phyloP scores from a whole-genome alignment of 2,113 vertebrate species.

The Lepus europaeus region DNA sequence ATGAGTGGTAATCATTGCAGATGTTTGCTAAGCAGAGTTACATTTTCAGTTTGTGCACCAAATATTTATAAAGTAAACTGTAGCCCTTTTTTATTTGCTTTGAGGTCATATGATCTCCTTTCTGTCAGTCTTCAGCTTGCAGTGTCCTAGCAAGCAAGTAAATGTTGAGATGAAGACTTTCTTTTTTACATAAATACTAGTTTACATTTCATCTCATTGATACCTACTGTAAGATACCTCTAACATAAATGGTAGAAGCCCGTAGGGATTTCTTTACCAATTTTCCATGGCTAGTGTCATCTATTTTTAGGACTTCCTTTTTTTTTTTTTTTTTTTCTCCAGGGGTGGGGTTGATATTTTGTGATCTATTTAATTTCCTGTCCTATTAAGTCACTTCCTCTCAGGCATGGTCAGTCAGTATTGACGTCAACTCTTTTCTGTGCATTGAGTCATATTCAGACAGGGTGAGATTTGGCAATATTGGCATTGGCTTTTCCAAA shows the following conservation, averaged over 20 bases:
- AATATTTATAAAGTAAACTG: conserved; percentile 66
- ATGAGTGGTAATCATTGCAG: conserved; percentile 23
- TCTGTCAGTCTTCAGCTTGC: conserved; percentile 64
- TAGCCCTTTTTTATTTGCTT: conserved; percentile 59
- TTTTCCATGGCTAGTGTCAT: background rate
- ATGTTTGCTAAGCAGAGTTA: conserved; percentile 72
- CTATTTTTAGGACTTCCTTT: conserved; percentile 53
- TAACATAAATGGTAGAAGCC: conserved; percentile 13
- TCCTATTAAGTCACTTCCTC: conserved; percentile 66
- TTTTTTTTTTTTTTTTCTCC: no score
- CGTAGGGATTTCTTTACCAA: conserved; percentile 41
- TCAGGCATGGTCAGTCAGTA: conserved; percentile 53
- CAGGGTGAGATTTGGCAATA: conserved; percentile 38
- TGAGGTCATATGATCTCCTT: background rate
- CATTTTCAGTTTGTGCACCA: conserved; percentile 58
- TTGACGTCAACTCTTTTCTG: conserved; percentile 31
- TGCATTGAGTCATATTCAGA: background rate
- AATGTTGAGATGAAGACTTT: conserved; percentile 31
- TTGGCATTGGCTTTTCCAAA: background rate
- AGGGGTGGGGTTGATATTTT: background rate
- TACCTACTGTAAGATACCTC: background rate
- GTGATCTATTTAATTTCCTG: conserved; percentile 32
- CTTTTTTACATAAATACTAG: background rate
- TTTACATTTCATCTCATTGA: background rate
- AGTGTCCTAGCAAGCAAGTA: background rate